Conservation (phyloP, 2,113 vertebrate genomes). For the Elephas maximus region DNA sequence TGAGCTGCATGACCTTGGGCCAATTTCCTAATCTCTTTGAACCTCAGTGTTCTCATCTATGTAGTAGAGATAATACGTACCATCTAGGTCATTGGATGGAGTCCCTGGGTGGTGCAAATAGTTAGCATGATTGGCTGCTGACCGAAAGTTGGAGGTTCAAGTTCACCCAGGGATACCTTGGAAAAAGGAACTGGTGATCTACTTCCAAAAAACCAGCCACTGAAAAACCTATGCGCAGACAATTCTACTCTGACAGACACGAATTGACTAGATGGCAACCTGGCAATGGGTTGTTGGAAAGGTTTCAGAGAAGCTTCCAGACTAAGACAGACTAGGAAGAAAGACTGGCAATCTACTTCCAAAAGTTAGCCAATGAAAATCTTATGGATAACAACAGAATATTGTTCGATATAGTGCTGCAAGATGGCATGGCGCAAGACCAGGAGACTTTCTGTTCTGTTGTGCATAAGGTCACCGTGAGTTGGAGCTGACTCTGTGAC, state of each 20-base stretch:
- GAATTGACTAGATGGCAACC: neutral
- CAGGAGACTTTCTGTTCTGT: neutral
- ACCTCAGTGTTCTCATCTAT: fast-evolving
- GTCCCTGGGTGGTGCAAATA: neutral
- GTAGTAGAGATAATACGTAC: neutral
- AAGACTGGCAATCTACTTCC: neutral
- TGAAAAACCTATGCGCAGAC: neutral
- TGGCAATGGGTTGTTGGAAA: neutral
- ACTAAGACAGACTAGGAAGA: neutral
- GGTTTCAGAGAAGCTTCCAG: neutral
- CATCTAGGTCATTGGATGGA: neutral
- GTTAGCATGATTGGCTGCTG: neutral
- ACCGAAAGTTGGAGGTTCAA: neutral
- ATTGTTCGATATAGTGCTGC: neutral
- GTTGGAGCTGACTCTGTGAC: neutral
- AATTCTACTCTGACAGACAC: neutral
- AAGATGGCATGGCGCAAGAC: neutral
- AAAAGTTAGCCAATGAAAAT: neutral
- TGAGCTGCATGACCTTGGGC: neutral
- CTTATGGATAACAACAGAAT: neutral
- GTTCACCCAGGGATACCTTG: neutral
- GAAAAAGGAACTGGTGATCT: neutral
- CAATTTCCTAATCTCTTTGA: neutral
- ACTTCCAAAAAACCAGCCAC: neutral
- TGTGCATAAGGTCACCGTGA: neutral